Evolutionary conservation across 2,113 vertebrate genomes (phyloP), one percentile per base, ranked within the genome.

Genomic region (Chaetorhynchus papuensis): DNA sequence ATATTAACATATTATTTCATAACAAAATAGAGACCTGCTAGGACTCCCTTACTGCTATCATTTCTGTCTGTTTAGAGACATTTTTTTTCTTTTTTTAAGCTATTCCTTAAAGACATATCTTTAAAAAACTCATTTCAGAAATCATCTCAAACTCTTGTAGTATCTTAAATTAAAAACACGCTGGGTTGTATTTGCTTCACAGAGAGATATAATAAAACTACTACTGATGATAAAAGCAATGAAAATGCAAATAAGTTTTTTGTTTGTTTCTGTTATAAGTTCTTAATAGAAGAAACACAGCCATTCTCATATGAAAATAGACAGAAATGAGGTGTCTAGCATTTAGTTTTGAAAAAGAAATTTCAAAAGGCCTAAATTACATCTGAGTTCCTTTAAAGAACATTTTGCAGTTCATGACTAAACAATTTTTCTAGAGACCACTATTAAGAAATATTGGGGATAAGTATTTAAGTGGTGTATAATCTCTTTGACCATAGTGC

Each of bases 291-390:
- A 50, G 23, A 4, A 81, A 72, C 19, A 53, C 8, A 42, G 10
- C 1, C 3, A 28, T 81, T 89, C 19, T 8, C 17, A 33, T 45
- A 49, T 33, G 24, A 45, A 90, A 81, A 66, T 6, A 66, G 33
- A 33, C 1, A 53, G 6, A 86, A 70, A 60, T 1, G 0, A 78
- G 11, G 6, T 4, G 11, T 71, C 4, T 52, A 35, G 10, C 5
- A 69, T 14, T 65, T 71, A 11, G 6, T 64, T 70, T 66, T 72
- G 22, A 27, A 91, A 57, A 87, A 47, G 0, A 56, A 88, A 41
- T 16, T 59, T 81, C 6, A 24, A 39, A 27, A 37, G 26, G 9
- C 3, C 24, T 63, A 44, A 90, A 45, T 52, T 60, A 27, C 7
- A 31, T 60, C 41, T 66, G n/a, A 70, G n/a, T 56, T 85, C 9